Conservation (phyloP, 2,797 vertebrate genomes). For the Molossus molossus region DNA sequence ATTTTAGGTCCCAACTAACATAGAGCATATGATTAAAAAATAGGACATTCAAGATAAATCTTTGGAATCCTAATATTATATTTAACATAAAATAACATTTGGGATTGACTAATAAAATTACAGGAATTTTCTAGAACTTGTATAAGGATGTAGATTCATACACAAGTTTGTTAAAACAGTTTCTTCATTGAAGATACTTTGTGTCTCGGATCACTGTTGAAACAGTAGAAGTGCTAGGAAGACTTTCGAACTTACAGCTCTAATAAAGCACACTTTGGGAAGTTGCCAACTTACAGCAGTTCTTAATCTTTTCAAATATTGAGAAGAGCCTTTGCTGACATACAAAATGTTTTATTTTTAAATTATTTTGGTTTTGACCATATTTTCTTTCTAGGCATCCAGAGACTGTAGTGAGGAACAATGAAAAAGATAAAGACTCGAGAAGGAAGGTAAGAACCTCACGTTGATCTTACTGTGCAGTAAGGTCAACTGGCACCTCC, state of each 20-base stretch:
- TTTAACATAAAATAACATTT: constrained; percentile 16
- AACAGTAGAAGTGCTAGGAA: constrained; percentile 2
- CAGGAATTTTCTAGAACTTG: not conserved
- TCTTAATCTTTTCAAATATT: not conserved
- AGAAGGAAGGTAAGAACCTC: constrained; percentile 85
- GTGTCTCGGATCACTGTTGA: not conserved
- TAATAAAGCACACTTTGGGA: not conserved
- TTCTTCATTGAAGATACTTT: not conserved
- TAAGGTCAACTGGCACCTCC: not conserved
- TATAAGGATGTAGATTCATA: not conserved
- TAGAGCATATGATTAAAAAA: constrained; percentile 15
- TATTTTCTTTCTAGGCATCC: constrained; percentile 74
- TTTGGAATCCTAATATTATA: not conserved
- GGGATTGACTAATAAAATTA: not conserved
- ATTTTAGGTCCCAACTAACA: constrained; percentile 16
- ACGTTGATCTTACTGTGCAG: not conserved
- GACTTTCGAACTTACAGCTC: not conserved
- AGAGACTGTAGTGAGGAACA: constrained; percentile 74
- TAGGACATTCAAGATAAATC: not conserved
- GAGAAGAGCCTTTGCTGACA: not conserved
- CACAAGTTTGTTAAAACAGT: constrained; percentile 21
- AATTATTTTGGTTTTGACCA: not conserved
- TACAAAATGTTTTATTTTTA: not conserved
- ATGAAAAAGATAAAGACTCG: constrained; percentile 62
- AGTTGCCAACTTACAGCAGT: not conserved